These are phyloP conservation scores for Proisotoma minuta DNA, from an alignment of 2,888 invertebrate genomes.

Conservation along the genomic window DNA sequence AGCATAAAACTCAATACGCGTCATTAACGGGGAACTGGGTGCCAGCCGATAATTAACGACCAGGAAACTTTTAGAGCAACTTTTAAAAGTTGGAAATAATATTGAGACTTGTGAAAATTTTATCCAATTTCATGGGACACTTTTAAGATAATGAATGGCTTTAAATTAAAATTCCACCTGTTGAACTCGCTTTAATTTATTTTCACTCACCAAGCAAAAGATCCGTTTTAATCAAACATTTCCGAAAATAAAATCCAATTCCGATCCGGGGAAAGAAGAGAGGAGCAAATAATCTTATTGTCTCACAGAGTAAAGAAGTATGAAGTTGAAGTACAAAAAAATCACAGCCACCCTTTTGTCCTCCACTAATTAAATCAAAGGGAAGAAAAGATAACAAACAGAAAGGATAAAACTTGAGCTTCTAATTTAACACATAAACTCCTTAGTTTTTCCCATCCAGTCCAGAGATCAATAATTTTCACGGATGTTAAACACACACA, in stretches of 20 bases:
- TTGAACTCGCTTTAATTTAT: too few species aligned
- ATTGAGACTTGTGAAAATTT: too few species aligned
- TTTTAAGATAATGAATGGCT: too few species aligned
- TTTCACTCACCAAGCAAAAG: background rate
- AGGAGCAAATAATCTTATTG: too few species aligned
- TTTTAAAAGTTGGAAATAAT: too few species aligned
- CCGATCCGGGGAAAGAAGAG: too few species aligned
- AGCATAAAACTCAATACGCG: background rate
- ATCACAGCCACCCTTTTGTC: background rate
- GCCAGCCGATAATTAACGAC: too few species aligned
- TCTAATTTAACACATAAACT: background rate
- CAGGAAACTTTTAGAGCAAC: too few species aligned
- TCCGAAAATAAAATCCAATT: background rate
- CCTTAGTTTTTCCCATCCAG: background rate
- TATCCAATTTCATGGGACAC: too few species aligned
- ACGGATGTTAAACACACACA: background rate
- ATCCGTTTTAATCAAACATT: background rate
- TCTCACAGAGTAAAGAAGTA: background rate
- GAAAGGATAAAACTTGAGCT: too few species aligned
- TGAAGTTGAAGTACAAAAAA: background rate
- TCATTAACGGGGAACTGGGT: too few species aligned
- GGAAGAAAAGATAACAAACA: background rate
- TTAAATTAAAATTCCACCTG: too few species aligned
- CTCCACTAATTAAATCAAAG: background rate
- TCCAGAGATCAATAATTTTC: constrained; percentile 3